phyloP scores from a whole-genome alignment of 53 echinoderm and acorn worm species.

The Apostichopus leukothele region DNA sequence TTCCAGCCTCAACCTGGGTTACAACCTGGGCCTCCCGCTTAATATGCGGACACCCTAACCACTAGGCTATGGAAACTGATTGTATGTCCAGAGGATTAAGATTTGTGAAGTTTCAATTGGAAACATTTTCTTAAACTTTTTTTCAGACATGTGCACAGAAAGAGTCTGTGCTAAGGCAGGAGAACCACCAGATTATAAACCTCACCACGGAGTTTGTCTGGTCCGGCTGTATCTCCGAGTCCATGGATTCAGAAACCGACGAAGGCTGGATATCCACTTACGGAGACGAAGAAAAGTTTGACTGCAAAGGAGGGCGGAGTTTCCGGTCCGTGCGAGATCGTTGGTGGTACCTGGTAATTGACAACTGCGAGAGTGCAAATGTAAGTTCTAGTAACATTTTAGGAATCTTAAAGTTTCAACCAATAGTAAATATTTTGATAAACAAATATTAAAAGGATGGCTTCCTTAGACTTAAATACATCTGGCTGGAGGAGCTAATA shows the following conservation, averaged over 20 bases:
- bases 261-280: neutral
- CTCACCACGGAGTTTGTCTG: conserved; percentile 82
- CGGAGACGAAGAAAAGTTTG: conserved; percentile 59
- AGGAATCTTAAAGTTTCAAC: neutral
- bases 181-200: conserved; percentile 92
- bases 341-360: conserved; percentile 90
- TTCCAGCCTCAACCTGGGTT: no score
- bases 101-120: no score
- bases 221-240: conserved; percentile 73
- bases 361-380: conserved; percentile 67
- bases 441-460: neutral
- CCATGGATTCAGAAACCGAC: conserved; percentile 32
- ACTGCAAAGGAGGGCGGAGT: conserved; percentile 75
- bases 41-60: no score
- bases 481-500: neutral
- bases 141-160: conserved; percentile 74
- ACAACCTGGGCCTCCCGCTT: no score
- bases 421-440: neutral
- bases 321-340: conserved; percentile 77
- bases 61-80: no score
- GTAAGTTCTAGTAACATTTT: conserved; percentile 50
- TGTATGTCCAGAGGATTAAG: no score
- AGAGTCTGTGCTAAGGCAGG: conserved; percentile 72
- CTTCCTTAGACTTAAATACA: no score
- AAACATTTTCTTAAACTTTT: neutral